Evolutionary conservation across 2,888 invertebrate species (phyloP).

Genomic region (Aphodius granarius): DNA sequence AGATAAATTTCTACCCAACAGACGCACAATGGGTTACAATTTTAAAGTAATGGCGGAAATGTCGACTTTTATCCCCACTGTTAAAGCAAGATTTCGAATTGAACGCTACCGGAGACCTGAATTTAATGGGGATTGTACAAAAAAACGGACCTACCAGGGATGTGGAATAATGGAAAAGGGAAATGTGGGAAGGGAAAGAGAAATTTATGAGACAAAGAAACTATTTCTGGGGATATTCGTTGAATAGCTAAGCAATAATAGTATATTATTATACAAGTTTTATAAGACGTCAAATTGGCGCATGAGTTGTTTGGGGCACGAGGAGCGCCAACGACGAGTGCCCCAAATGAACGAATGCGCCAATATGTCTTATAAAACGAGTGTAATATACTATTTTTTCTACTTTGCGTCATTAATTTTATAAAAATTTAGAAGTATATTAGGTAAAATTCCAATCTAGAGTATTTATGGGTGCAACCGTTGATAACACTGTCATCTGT

Average conservation of each 20-base stretch:
- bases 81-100: not conserved
- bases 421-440: too few relatives aligned
- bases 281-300: too few relatives aligned
- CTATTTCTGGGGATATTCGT: not conserved
- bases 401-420: too few relatives aligned
- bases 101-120: not conserved
- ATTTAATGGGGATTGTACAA: not conserved
- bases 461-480: too few relatives aligned
- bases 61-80: constrained; percentile 18
- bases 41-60: constrained; percentile 13
- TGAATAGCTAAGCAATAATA: not conserved
- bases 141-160: not conserved
- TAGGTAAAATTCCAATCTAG: too few relatives aligned
- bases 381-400: too few relatives aligned
- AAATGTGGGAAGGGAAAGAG: not conserved
- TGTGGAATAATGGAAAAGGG: not conserved
- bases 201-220: not conserved
- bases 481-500: too few relatives aligned
- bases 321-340: too few relatives aligned
- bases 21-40: constrained; percentile 22
- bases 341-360: too few relatives aligned
- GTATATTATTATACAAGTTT: too few relatives aligned
- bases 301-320: too few relatives aligned
- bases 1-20: constrained; percentile 21
- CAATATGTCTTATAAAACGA: too few relatives aligned